These are phyloP conservation scores for Drosophila carrolli DNA, from an alignment of 1,140 invertebrate genomes.

Conservation along the genomic window DNA sequence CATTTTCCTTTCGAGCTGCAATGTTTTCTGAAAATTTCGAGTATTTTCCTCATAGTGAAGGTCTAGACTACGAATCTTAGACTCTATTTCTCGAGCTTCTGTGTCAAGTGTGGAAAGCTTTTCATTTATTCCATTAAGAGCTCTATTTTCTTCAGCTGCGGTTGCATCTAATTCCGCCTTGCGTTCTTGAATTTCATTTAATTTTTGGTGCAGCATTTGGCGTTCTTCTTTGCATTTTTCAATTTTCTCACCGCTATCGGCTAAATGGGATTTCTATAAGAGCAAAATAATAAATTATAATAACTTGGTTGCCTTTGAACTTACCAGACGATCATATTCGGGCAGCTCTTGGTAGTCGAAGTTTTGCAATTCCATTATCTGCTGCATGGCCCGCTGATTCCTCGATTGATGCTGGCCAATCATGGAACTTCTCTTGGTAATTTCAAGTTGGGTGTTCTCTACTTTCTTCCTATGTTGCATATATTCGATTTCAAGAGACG, in stretches of 20 bases:
- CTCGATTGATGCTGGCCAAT: constrained; percentile 42
- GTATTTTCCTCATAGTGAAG: constrained; percentile 52
- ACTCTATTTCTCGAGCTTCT: constrained; percentile 27
- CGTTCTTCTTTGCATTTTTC: constrained; percentile 38
- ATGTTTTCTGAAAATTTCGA: constrained; percentile 40
- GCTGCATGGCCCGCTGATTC: constrained; percentile 43
- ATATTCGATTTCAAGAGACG: constrained; percentile 25
- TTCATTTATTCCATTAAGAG: constrained; percentile 26
- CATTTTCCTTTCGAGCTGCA: constrained; percentile 35
- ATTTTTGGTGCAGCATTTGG: constrained; percentile 28
- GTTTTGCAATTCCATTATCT: constrained; percentile 71
- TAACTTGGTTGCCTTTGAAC: not conserved
- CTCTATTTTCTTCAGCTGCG: constrained; percentile 18
- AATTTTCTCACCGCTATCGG: constrained; percentile 46
- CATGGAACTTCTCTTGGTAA: constrained; percentile 25
- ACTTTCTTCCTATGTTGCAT: constrained; percentile 1
- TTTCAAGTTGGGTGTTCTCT: constrained; percentile 24
- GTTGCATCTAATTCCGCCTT: constrained; percentile 8
- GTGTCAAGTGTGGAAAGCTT: constrained; percentile 32
- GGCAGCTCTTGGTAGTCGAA: constrained; percentile 58
- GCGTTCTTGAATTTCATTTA: constrained; percentile 23
- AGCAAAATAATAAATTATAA: not conserved
- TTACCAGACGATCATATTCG: constrained; percentile 49
- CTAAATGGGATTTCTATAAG: constrained; percentile 45
- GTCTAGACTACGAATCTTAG: constrained; percentile 53